These are phyloP conservation scores for Lasioglossum leucozonium DNA, from an alignment of 2,888 invertebrate genomes.

Conservation along the genomic window DNA sequence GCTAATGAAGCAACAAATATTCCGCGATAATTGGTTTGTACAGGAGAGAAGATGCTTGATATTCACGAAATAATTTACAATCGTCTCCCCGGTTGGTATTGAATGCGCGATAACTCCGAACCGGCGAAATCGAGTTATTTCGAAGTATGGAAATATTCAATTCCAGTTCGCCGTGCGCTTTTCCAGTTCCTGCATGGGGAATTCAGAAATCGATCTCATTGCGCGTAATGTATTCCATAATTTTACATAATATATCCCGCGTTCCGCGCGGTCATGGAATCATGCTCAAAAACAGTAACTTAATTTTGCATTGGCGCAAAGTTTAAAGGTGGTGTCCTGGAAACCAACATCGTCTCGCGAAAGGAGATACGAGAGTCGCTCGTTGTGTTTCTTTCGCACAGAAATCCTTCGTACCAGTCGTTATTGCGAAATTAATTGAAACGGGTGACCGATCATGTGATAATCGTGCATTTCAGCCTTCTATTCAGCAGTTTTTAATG, in stretches of 20 bases:
- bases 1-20: constrained; percentile 8
- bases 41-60: background rate
- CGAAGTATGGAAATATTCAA: constrained; percentile 43
- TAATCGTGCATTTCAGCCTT: background rate
- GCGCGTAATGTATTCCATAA: constrained; percentile 50
- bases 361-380: background rate
- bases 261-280: constrained; percentile 12
- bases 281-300: constrained; percentile 30
- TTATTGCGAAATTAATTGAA: background rate
- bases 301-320: background rate
- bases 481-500: background rate
- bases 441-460: background rate
- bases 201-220: constrained; percentile 49
- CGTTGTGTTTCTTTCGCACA: background rate
- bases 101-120: background rate
- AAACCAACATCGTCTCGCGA: background rate
- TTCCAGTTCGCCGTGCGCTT: background rate
- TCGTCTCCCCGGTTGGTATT: background rate
- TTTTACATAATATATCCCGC: constrained; percentile 48
- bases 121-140: constrained; percentile 20
- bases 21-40: constrained; percentile 11
- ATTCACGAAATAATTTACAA: constrained; percentile 26
- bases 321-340: background rate
- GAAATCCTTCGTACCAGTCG: background rate
- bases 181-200: constrained; percentile 21